Evolutionary conservation across 2,888 invertebrate genomes (phyloP).

Genomic region (Tromatobia lineatoria): DNA sequence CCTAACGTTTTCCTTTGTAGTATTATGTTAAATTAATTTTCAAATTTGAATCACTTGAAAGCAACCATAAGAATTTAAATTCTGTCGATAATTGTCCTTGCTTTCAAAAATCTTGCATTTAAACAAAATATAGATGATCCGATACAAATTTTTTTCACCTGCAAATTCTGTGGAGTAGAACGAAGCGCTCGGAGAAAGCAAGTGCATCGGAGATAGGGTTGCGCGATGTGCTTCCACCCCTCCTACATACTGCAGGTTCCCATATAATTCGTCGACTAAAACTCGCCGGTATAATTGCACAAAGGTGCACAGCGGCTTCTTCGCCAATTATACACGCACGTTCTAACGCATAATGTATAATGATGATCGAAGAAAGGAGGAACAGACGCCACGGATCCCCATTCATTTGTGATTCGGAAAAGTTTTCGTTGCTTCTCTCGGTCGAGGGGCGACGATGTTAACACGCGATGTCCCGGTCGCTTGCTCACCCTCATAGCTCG

Average conservation of each 20-base stretch:
- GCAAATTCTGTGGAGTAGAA: too few species aligned
- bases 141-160: too few species aligned
- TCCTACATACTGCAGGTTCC: background rate
- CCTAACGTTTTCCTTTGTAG: too few species aligned
- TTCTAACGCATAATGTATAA: constrained; percentile 72
- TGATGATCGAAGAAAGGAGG: constrained; percentile 24
- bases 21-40: too few species aligned
- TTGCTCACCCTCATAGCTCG: background rate
- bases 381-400: constrained; percentile 68
- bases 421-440: constrained; percentile 42
- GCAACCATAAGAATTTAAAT: too few species aligned
- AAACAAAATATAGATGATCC: too few species aligned
- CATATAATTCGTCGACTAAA: constrained; percentile 10
- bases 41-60: too few species aligned
- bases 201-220: background rate
- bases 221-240: background rate
- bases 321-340: constrained; percentile 73
- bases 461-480: constrained; percentile 47
- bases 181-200: background rate
- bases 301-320: constrained; percentile 50
- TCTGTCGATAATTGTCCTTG: too few species aligned
- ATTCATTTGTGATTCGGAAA: constrained; percentile 70
- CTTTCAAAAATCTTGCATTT: too few species aligned
- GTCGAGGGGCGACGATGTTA: background rate
- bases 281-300: constrained; percentile 39